Conservation (phyloP, 2,888 invertebrate species). For the Drosophila meridionalis region DNA sequence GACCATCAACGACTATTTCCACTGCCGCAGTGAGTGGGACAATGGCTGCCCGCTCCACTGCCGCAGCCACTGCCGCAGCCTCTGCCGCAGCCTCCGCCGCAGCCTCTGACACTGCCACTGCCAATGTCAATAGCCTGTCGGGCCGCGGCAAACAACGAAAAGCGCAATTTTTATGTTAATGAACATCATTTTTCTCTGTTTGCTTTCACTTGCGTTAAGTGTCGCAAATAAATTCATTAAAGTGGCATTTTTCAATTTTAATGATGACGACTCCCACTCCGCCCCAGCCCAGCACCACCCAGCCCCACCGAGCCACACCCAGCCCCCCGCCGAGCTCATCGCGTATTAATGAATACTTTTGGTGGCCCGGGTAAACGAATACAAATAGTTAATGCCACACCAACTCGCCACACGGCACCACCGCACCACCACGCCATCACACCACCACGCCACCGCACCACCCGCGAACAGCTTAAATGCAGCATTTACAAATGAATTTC, state of each 20-base stretch:
- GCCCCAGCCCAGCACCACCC: neutral
- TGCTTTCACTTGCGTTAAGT: slow-evolving; percentile 77
- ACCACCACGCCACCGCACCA: neutral
- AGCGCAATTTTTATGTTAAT: slow-evolving; percentile 76
- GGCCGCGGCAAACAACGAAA: slow-evolving; percentile 46
- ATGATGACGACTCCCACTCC: slow-evolving; percentile 51
- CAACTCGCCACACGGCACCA: neutral
- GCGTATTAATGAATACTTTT: slow-evolving; percentile 32
- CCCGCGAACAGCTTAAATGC: slow-evolving; percentile 37
- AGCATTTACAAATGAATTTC: slow-evolving; percentile 63
- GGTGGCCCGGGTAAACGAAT: slow-evolving; percentile 26
- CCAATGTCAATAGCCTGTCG: slow-evolving; percentile 44
- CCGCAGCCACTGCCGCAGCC: neutral
- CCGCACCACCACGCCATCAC: neutral
- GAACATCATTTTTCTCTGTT: slow-evolving; percentile 80
- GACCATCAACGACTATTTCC: slow-evolving; percentile 24
- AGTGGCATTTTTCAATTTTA: slow-evolving; percentile 81
- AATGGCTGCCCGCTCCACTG: neutral
- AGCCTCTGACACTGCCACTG: neutral
- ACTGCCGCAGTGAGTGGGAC: slow-evolving; percentile 13
- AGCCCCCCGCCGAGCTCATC: neutral
- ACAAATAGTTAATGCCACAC: slow-evolving; percentile 29
- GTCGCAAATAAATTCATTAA: slow-evolving; percentile 81
- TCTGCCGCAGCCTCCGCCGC: slow-evolving; percentile 7
- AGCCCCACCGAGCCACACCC: neutral